These are phyloP conservation scores for Sebastes oblongus DNA, from an alignment of 2,797 vertebrate species.

Conservation along the genomic window DNA sequence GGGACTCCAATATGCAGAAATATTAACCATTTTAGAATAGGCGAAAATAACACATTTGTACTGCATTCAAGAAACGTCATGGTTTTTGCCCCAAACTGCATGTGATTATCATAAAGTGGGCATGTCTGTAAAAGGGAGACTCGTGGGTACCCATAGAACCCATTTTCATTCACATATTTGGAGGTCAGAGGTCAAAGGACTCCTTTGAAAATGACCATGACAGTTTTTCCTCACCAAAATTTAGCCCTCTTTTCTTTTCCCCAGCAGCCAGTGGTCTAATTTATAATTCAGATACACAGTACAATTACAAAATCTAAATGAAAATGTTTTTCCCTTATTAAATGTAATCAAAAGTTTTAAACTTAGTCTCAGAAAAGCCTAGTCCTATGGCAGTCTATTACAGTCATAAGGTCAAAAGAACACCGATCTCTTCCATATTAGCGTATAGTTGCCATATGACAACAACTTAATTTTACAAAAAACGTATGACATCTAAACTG, in stretches of 20 bases:
- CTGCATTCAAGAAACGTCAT: no score
- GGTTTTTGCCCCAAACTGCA: no score
- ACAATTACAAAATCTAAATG: neutral
- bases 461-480: neutral
- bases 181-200: no score
- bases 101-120: no score
- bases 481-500: neutral
- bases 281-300: neutral
- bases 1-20: no score
- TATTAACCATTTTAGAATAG: no score
- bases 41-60: no score
- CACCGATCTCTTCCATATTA: neutral
- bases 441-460: neutral
- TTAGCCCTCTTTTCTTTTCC: neutral
- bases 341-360: neutral
- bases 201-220: no score
- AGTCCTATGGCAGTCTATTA: neutral
- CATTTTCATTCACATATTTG: no score
- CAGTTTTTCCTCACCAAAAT: no score
- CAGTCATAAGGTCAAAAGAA: neutral
- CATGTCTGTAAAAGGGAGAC: rapidly evolving
- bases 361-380: neutral
- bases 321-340: neutral
- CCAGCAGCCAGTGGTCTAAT: neutral
- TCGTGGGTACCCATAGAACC: no score